Conservation (phyloP, 1,140 invertebrate genomes). For the Tetraneura akinire region DNA sequence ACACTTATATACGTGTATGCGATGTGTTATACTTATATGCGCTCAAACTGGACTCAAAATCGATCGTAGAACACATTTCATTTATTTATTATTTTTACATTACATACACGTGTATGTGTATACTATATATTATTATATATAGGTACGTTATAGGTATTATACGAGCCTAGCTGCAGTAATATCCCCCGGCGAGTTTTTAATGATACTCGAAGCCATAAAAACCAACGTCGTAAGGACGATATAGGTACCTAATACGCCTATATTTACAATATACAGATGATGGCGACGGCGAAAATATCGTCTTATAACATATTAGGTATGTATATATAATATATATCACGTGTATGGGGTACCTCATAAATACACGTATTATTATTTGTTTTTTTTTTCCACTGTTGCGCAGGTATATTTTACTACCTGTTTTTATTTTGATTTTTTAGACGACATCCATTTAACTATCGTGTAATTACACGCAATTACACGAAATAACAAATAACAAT, state of each 20-base stretch:
- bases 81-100: neutral
- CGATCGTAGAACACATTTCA: neutral
- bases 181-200: neutral
- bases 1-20: too few relatives aligned
- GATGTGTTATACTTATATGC: too few relatives aligned
- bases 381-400: neutral
- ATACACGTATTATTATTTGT: too few relatives aligned
- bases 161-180: too few relatives aligned
- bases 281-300: neutral
- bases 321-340: too few relatives aligned
- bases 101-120: too few relatives aligned
- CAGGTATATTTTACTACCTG: conserved; percentile 25
- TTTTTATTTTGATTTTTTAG: conserved; percentile 23
- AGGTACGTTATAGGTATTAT: neutral
- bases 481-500: conserved; percentile 34
- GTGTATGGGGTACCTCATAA: too few relatives aligned
- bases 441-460: neutral
- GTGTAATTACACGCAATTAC: neutral
- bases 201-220: neutral
- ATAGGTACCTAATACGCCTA: neutral
- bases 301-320: neutral
- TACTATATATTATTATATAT: neutral
- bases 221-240: neutral
- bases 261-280: neutral
- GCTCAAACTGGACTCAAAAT: neutral